Evolutionary conservation across 1,140 invertebrate species (phyloP).

Genomic region (Heliconius melpomene): DNA sequence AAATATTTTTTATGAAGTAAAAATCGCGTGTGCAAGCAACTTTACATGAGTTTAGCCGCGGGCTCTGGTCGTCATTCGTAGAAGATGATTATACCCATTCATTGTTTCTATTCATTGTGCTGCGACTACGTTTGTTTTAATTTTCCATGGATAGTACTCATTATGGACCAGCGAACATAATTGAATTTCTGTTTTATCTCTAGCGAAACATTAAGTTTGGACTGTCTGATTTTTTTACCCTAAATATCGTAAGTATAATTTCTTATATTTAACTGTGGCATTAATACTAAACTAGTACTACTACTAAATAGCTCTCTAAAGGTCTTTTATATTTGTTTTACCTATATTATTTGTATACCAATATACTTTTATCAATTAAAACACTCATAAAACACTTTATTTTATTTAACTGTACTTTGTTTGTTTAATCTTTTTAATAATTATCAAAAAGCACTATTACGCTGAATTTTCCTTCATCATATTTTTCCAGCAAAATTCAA

Average conservation of each 20-base stretch:
- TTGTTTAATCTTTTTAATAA: background rate
- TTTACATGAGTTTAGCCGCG: slow-evolving; percentile 19
- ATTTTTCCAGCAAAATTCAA: background rate
- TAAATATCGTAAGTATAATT: background rate
- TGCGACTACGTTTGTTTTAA: slow-evolving; percentile 34
- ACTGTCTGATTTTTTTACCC: background rate
- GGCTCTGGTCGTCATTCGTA: slow-evolving; percentile 30
- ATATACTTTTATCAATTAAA: too few species aligned
- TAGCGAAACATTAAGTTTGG: background rate
- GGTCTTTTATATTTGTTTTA: too few species aligned
- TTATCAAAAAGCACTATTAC: background rate
- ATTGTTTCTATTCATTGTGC: slow-evolving; percentile 32
- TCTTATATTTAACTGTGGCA: too few species aligned
- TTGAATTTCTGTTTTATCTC: slow-evolving; percentile 20
- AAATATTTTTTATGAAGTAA: background rate
- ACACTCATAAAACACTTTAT: too few species aligned
- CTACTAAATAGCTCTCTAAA: too few species aligned
- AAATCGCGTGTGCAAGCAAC: slow-evolving; percentile 13
- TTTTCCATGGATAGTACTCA: slow-evolving; percentile 31
- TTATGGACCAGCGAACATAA: slow-evolving; percentile 22
- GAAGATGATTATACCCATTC: slow-evolving; percentile 33
- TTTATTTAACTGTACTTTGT: too few species aligned
- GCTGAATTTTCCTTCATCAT: background rate
- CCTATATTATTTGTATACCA: too few species aligned
- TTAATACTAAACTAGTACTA: too few species aligned